Evolutionary conservation across 2,797 vertebrate species (phyloP).

Genomic region (Rhabdophis nuchalis): DNA sequence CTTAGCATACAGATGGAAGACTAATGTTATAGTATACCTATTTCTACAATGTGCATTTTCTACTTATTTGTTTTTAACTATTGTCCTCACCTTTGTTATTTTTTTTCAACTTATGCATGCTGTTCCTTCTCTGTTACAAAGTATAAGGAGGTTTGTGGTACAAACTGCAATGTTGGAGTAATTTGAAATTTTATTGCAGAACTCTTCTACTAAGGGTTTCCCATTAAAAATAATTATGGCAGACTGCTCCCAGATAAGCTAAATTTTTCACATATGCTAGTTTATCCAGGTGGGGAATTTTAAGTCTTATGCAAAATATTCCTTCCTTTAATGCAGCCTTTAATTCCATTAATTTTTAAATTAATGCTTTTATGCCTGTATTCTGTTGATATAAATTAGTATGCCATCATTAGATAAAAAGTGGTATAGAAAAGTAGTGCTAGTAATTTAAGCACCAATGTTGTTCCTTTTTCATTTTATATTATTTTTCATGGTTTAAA

Average conservation of each 20-base stretch:
- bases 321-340: not conserved
- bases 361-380: not conserved
- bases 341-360: not conserved
- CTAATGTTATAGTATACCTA: not conserved
- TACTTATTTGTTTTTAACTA: not conserved
- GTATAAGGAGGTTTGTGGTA: not conserved
- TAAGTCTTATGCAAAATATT: not conserved
- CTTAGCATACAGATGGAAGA: not conserved
- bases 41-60: not conserved
- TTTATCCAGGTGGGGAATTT: not conserved
- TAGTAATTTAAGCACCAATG: not conserved
- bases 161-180: not conserved
- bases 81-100: not conserved
- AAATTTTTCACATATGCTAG: not conserved
- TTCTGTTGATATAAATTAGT: not conserved
- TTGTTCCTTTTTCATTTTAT: not conserved
- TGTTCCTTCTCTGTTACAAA: not conserved
- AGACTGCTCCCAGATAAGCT: not conserved
- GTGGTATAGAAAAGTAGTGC: not conserved
- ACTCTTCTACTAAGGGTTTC: not conserved
- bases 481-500: not conserved
- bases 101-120: not conserved
- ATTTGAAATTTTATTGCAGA: not conserved
- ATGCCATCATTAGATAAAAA: not conserved
- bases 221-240: not conserved